Evolutionary conservation across 1,140 invertebrate genomes (phyloP).

Genomic region (Drosophila aff.): DNA sequence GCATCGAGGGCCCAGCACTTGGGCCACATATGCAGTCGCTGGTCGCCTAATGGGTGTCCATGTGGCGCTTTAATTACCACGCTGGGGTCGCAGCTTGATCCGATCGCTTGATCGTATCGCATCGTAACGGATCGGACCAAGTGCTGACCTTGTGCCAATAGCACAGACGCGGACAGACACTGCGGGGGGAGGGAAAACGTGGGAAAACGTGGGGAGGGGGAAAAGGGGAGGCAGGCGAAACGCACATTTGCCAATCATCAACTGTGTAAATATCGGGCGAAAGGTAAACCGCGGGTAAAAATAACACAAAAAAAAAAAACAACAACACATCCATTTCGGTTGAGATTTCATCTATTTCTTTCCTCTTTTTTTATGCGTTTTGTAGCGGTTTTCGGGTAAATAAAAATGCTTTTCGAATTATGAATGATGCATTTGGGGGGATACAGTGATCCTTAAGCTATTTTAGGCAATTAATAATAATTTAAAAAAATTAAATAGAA

Average conservation of each 20-base stretch:
- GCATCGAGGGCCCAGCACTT: not conserved
- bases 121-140: slow-evolving; percentile 24
- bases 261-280: slow-evolving; percentile 44
- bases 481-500: not conserved
- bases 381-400: slow-evolving; percentile 44
- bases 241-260: slow-evolving; percentile 52
- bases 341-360: slow-evolving; percentile 3
- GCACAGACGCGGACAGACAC: slow-evolving; percentile 8
- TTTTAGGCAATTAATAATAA: too few relatives aligned
- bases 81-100: slow-evolving; percentile 35
- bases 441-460: slow-evolving; percentile 3
- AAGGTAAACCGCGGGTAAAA: slow-evolving; percentile 52
- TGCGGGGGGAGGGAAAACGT: not conserved
- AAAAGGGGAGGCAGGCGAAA: not conserved
- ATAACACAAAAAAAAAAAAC: slow-evolving; percentile 29
- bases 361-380: slow-evolving; percentile 1
- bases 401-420: slow-evolving; percentile 60
- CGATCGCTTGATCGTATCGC: not conserved
- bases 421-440: slow-evolving; percentile 54
- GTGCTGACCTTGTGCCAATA: slow-evolving; percentile 40
- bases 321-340: slow-evolving; percentile 16
- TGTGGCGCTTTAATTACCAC: slow-evolving; percentile 39
- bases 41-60: slow-evolving; percentile 21
- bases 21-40: slow-evolving; percentile 7
- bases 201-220: too few relatives aligned